These are phyloP conservation scores for Calcarius lapponicus DNA, from an alignment of 2,797 vertebrate genomes.

Conservation along the genomic window DNA sequence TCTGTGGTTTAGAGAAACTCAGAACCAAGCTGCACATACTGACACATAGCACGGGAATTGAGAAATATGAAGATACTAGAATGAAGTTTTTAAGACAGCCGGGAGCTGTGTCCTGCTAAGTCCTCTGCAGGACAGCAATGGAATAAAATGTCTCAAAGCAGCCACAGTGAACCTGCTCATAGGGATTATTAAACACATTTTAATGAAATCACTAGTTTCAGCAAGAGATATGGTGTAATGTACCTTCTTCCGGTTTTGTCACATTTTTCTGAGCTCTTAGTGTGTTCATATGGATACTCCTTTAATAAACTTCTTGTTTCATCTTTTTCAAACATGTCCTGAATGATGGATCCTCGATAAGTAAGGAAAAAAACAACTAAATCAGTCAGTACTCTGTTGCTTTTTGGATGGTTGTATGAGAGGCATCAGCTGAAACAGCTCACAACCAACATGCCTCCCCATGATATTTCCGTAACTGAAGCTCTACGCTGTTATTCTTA, in stretches of 20 bases:
- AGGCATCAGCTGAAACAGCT: constrained; percentile 35
- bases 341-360: constrained; percentile 64
- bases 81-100: neutral
- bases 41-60: neutral
- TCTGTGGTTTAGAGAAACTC: neutral
- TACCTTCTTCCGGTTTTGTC: neutral
- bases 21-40: neutral
- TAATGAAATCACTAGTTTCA: neutral
- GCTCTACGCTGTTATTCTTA: neutral
- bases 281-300: neutral
- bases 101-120: neutral
- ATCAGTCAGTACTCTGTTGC: constrained; percentile 64
- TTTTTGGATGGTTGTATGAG: constrained; percentile 75
- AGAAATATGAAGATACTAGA: neutral
- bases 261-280: neutral
- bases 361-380: constrained; percentile 3
- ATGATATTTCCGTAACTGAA: neutral
- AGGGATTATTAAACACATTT: neutral
- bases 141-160: neutral
- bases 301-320: neutral
- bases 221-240: fast-evolving
- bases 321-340: constrained; percentile 60
- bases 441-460: neutral
- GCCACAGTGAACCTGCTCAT: neutral
- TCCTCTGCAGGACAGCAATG: neutral